A percentile compares a stretch with the other conserved stretches of the same genome.
phyloP scores from a whole-genome alignment of 2,888 invertebrate species.

The Agrochola macilenta region DNA sequence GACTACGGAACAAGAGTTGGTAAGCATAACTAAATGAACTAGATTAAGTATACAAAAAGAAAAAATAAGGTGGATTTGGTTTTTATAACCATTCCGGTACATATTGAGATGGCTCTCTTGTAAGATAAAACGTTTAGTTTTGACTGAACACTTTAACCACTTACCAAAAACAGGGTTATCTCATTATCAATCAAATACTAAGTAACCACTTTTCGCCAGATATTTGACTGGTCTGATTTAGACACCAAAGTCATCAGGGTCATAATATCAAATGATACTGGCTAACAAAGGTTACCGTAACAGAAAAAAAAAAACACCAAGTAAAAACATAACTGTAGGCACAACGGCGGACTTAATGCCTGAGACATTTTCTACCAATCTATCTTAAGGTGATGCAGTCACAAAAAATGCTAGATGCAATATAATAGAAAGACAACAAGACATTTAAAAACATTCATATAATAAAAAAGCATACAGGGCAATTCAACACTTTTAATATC shows the following conservation, averaged over 20 bases:
- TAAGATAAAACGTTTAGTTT: conserved; percentile 7
- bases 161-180: conserved; percentile 16
- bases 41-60: not conserved
- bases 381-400: too few relatives aligned
- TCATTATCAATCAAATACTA: not conserved
- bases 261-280: not conserved
- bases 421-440: not conserved
- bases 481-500: too few relatives aligned
- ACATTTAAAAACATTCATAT: not conserved
- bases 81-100: not conserved
- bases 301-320: too few relatives aligned
- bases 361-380: too few relatives aligned
- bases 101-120: not conserved
- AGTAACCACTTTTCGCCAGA: conserved; percentile 4
- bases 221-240: conserved; percentile 6
- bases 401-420: not conserved
- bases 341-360: too few relatives aligned
- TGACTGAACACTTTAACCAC: conserved; percentile 6
- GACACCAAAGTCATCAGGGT: not conserved
- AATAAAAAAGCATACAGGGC: not conserved
- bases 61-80: not conserved
- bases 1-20: not conserved
- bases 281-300: not conserved
- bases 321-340: too few relatives aligned
- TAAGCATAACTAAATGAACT: not conserved